Base-by-base conservation (phyloP, 2,113 vertebrate species). In the Neogale vison region DNA sequence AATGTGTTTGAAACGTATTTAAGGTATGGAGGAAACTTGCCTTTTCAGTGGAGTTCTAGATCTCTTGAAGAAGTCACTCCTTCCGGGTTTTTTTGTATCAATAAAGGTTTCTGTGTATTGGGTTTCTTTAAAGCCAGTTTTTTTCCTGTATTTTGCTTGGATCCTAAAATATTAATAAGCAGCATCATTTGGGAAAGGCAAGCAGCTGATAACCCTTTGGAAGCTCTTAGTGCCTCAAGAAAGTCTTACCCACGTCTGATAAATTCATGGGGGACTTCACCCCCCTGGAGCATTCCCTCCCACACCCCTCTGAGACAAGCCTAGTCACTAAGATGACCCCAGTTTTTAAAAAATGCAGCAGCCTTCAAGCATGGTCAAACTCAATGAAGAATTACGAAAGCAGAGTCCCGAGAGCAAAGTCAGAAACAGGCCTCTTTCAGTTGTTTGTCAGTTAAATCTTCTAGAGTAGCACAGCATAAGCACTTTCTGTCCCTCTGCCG, bases 81-180 rank as follows among this genome's bases (percentile, higher is more conserved):
- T 21, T 23, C 11, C 9, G 3, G 23, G 23, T 1, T 23, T 59
- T 57, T 93, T 69, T 86, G n/a, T 89, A 14, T 63, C 45, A 57
- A 61, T 7, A n/a, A 52, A 92, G n/a, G 42, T 21, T 69, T 55
- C 36, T 4, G 6, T 5, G 8, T 63, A 18, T 42, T 52, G 39
- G 17, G 26, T 34, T 93, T 74, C 93, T 74, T 80, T 82, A 90
- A 94, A 95, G 57, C 36, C 63, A 83, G 79, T 55, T 89, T 74
- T 77, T 14, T n/a, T 47, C 45, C 81, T 79, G 47, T 50, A 50
- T 82, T 93, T 88, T n/a, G 13, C 69, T 52, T 92, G 26, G 67
- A 74, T 93, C 47, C 82, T 95, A 80, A 96, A 96, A 95, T 87
- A 93, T 69, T 67, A 69, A 76, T 42, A 47, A 95, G 24, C 85